phyloP scores from a whole-genome alignment of 2,888 invertebrate species.

The Saturnia pavonia region DNA sequence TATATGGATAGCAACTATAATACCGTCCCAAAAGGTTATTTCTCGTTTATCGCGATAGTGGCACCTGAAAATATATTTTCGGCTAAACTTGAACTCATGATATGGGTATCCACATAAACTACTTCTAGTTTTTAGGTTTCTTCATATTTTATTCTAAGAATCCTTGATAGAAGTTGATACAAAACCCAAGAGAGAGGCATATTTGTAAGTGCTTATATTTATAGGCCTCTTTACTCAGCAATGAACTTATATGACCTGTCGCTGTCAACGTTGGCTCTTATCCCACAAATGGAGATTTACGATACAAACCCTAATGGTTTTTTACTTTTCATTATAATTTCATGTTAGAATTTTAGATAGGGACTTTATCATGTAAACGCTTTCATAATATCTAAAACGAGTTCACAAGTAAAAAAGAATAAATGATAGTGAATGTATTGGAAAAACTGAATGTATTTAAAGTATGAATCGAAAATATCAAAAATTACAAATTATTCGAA shows the following conservation, averaged over 20 bases:
- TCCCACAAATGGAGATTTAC: neutral
- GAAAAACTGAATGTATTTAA: too few relatives aligned
- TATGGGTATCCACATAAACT: neutral
- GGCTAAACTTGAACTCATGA: too few relatives aligned
- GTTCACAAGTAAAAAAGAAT: too few relatives aligned
- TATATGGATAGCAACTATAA: neutral
- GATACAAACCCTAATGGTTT: neutral
- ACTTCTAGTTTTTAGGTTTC: neutral
- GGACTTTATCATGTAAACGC: neutral
- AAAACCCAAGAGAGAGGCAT: neutral
- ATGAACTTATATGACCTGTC: neutral
- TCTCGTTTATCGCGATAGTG: too few relatives aligned
- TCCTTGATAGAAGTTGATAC: neutral
- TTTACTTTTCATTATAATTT: neutral
- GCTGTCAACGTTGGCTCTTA: neutral
- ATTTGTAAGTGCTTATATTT: neutral
- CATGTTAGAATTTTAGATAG: neutral
- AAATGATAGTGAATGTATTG: too few relatives aligned
- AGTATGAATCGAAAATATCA: too few relatives aligned
- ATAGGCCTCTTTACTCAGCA: neutral
- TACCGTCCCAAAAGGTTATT: too few relatives aligned
- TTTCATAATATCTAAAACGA: too few relatives aligned
- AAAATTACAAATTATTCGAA: too few relatives aligned
- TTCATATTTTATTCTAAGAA: neutral
- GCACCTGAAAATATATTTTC: too few relatives aligned